Conservation (phyloP, 2,113 vertebrate genomes). For the Cacatua alba region DNA sequence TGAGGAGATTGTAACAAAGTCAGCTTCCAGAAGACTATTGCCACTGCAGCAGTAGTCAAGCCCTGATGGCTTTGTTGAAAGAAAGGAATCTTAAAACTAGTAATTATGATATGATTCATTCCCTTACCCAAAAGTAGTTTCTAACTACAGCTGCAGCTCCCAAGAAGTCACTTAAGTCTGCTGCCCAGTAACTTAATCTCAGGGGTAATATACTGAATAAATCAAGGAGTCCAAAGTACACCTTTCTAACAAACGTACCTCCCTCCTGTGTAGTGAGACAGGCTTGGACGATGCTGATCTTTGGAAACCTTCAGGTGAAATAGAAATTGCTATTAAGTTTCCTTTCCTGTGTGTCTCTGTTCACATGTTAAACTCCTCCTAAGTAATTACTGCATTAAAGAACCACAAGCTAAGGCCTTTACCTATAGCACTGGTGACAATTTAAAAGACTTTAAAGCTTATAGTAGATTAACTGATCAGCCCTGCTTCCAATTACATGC, state of each 20-base stretch:
- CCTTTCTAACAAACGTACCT: background rate
- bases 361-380: background rate
- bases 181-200: background rate
- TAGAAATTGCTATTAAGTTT: background rate
- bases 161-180: background rate
- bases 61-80: background rate
- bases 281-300: background rate
- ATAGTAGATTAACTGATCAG: background rate
- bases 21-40: background rate
- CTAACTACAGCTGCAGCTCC: background rate
- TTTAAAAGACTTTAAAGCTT: background rate
- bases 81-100: background rate
- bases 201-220: background rate
- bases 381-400: background rate
- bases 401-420: background rate
- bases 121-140: background rate
- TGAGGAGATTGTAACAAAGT: background rate
- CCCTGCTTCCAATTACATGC: background rate
- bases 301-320: background rate
- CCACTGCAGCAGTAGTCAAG: background rate
- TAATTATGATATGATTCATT: background rate
- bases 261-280: background rate
- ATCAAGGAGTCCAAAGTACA: background rate
- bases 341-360: background rate
- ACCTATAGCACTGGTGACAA: accelerated